A percentile compares a stretch with the other conserved stretches of the same genome.
Conservation (phyloP, 2,888 invertebrate species). For the Metalampra italica region DNA sequence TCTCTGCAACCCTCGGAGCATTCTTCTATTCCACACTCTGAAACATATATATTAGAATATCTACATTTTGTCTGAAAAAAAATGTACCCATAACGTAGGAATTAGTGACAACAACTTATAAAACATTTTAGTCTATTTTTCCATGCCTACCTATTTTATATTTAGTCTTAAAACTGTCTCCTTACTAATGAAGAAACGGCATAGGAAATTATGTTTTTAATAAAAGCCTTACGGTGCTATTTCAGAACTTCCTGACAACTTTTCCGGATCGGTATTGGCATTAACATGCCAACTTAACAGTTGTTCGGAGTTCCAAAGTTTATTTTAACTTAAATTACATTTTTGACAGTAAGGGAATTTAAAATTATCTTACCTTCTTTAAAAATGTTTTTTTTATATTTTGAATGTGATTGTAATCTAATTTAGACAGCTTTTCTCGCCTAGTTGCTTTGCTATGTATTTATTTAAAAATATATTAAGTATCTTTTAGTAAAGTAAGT, state of each 20-base stretch:
- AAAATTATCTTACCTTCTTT: no score
- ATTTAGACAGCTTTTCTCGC: no score
- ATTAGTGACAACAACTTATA: not conserved
- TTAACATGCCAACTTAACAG: no score
- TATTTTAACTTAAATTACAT: no score
- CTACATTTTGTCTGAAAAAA: not conserved
- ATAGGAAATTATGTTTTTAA: constrained; percentile 11
- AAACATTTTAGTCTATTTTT: no score
- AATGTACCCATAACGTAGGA: no score
- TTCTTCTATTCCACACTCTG: constrained; percentile 67
- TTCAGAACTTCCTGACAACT: not conserved
- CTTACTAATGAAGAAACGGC: constrained; percentile 11
- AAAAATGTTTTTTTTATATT: no score
- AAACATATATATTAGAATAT: constrained; percentile 11
- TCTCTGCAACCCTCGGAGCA: constrained; percentile 57
- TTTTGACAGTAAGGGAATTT: no score
- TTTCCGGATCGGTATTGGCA: not conserved
- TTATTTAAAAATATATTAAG: no score
- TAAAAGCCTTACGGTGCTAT: not conserved
- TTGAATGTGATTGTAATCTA: no score
- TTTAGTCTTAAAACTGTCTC: not conserved
- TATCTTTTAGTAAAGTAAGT: no score
- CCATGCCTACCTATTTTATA: not conserved
- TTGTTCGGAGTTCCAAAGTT: not conserved
- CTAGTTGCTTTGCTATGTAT: no score